phyloP scores from a whole-genome alignment of 2,888 invertebrate species.

The Acrocera orbiculus region DNA sequence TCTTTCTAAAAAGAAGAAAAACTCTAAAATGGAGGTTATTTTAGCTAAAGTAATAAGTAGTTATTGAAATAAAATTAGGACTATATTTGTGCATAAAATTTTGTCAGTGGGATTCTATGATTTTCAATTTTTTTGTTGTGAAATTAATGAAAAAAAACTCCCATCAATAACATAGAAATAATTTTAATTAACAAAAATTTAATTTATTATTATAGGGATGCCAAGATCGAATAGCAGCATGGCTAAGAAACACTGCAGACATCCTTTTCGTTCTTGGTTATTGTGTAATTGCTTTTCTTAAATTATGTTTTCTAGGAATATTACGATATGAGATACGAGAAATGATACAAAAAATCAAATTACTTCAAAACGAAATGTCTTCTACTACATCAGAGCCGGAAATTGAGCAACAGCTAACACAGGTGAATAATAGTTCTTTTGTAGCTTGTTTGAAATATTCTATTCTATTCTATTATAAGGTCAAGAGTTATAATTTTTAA shows the following conservation, averaged over 20 bases:
- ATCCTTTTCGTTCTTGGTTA: constrained; percentile 66
- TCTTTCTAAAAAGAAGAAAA: no score
- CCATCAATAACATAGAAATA: no score
- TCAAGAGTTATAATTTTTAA: no score
- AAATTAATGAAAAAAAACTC: no score
- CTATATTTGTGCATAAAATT: not conserved
- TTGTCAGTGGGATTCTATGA: no score
- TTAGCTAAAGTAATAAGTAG: no score
- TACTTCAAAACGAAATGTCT: constrained; percentile 50
- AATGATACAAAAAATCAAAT: constrained; percentile 80
- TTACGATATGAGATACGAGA: constrained; percentile 73
- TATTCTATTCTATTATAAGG: not conserved
- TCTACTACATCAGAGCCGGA: constrained; percentile 30
- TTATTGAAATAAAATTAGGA: no score
- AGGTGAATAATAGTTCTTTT: no score
- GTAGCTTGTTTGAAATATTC: no score
- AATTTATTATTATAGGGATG: constrained; percentile 39
- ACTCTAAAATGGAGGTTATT: no score
- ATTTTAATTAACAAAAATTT: no score
- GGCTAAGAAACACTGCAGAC: constrained; percentile 64
- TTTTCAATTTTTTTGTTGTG: no score
- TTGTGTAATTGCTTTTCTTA: constrained; percentile 76
- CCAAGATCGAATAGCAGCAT: constrained; percentile 51
- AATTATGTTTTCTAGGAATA: constrained; percentile 75
- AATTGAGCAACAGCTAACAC: constrained; percentile 16